Evolutionary conservation across 2,888 invertebrate species (phyloP).

Genomic region (Eristalis arbustorum): DNA sequence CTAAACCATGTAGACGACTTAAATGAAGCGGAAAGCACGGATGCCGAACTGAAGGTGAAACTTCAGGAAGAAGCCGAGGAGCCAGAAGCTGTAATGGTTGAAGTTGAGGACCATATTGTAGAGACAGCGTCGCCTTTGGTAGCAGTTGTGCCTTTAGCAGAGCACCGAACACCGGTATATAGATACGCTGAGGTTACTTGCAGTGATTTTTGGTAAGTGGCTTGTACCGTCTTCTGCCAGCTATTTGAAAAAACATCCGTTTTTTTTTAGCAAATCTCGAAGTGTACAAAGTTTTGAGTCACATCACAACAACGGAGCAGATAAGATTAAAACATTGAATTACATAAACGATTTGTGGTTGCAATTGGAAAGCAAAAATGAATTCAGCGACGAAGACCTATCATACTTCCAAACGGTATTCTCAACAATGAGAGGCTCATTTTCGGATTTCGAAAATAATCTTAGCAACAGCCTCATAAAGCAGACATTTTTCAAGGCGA

Average conservation of each 20-base stretch:
- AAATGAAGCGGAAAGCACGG: conserved; percentile 81
- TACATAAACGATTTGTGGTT: conserved; percentile 63
- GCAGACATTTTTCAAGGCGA: conserved; percentile 46
- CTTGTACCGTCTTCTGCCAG: not conserved
- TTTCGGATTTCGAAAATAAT: conserved; percentile 54
- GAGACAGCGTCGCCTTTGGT: conserved; percentile 89
- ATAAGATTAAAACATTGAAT: conserved; percentile 53
- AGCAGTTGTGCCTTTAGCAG: conserved; percentile 83
- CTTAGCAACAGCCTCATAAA: conserved; percentile 24
- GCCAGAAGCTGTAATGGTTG: conserved; percentile 89
- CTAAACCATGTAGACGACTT: conserved; percentile 87
- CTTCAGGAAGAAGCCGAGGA: conserved; percentile 79
- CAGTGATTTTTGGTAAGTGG: conserved; percentile 81
- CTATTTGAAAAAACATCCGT: not conserved
- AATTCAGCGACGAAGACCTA: conserved; percentile 39
- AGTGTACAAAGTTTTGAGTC: conserved; percentile 79
- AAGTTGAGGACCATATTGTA: conserved; percentile 89
- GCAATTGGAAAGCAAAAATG: conserved; percentile 58
- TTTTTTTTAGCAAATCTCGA: conserved; percentile 74
- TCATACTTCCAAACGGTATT: conserved; percentile 46
- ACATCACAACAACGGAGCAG: conserved; percentile 67
- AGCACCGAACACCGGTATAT: conserved; percentile 88
- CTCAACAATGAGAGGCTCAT: conserved; percentile 46
- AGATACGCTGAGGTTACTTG: conserved; percentile 84
- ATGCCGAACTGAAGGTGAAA: conserved; percentile 74